phyloP scores from a whole-genome alignment of 1,140 invertebrate genomes.

The Chironomus striatipennis region DNA sequence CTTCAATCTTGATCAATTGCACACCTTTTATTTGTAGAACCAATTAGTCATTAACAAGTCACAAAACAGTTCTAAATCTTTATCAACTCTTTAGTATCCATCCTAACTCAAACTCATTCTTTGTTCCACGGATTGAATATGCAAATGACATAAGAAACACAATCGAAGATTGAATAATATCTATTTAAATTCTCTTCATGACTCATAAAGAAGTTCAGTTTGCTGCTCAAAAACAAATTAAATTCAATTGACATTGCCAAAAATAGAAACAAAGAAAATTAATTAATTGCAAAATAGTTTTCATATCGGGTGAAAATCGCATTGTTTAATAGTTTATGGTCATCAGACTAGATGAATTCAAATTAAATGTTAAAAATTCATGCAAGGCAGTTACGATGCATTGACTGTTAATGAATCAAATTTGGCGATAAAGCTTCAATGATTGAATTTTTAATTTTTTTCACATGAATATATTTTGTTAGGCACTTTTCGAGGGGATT shows the following conservation, averaged over 20 bases:
- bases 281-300: background rate
- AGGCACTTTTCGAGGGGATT: too few species aligned
- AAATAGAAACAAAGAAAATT: background rate
- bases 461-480: too few species aligned
- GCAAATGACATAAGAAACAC: background rate
- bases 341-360: background rate
- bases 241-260: constrained; percentile 2
- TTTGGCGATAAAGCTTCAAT: background rate
- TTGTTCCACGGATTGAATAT: background rate
- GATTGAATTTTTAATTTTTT: background rate
- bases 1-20: too few species aligned
- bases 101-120: too few species aligned
- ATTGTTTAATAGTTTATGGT: background rate
- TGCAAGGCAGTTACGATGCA: background rate
- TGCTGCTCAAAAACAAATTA: background rate
- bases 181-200: background rate
- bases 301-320: background rate
- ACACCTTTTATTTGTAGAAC: too few species aligned
- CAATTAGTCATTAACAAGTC: too few species aligned
- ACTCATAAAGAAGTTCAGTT: background rate
- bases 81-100: too few species aligned
- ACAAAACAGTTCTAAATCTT: too few species aligned
- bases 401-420: background rate
- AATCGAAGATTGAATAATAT: background rate
- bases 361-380: too few species aligned